Evolutionary conservation across 2,113 vertebrate genomes (phyloP).

Genomic region (Atrichornis clamosus): DNA sequence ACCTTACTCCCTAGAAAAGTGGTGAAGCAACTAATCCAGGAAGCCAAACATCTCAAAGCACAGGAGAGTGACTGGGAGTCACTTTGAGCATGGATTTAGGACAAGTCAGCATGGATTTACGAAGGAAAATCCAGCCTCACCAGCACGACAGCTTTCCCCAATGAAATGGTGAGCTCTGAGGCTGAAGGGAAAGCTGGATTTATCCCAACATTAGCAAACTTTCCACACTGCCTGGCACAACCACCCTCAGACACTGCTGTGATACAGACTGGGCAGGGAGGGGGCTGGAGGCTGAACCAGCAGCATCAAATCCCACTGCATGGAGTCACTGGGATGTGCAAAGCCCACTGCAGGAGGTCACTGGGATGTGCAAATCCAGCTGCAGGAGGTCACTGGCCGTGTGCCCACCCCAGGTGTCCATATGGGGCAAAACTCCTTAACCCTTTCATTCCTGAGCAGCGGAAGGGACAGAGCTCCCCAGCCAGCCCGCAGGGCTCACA

Average conservation of each 20-base stretch:
- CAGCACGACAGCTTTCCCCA: fast-evolving
- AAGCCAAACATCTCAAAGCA: not conserved
- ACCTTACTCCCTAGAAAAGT: not conserved
- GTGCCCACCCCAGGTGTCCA: not conserved
- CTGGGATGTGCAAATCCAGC: not conserved
- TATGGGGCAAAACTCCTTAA: not conserved
- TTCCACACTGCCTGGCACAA: not conserved
- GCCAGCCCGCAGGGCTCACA: not conserved
- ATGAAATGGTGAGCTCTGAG: not conserved
- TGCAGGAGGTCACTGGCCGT: not conserved
- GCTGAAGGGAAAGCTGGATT: not conserved
- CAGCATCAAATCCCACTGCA: not conserved
- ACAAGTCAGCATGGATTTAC: not conserved
- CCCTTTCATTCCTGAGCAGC: not conserved
- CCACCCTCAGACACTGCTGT: not conserved
- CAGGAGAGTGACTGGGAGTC: not conserved
- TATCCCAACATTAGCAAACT: not conserved
- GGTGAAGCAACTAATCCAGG: not conserved
- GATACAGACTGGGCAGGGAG: not conserved
- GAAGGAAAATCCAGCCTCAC: not conserved
- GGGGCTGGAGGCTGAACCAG: not conserved
- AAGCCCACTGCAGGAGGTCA: no score
- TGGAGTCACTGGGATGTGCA: not conserved
- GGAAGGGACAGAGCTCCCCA: not conserved
- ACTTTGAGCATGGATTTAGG: not conserved